These are phyloP conservation scores for Lasioglossum calceatum DNA, from an alignment of 2,888 invertebrate species.

Conservation along the genomic window DNA sequence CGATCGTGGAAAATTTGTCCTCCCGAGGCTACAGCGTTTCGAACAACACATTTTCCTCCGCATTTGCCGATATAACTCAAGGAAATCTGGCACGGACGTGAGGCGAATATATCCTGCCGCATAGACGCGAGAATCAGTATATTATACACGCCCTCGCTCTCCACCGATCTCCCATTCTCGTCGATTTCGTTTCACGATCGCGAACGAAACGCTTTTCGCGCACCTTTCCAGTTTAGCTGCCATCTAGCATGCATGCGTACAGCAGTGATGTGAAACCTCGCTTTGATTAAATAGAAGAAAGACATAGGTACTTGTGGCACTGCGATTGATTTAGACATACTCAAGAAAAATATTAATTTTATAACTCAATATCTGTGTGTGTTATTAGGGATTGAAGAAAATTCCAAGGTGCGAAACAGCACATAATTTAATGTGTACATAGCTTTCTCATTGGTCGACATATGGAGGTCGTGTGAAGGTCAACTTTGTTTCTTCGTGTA, in stretches of 20 bases:
- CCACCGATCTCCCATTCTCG: background rate
- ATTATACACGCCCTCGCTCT: constrained; percentile 35
- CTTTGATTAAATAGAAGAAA: background rate
- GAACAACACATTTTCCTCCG: constrained; percentile 54
- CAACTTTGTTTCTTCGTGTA: too few relatives aligned
- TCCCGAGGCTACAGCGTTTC: constrained; percentile 34
- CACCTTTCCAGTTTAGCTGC: constrained; percentile 1
- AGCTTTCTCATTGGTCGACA: too few relatives aligned
- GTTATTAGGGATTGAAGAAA: too few relatives aligned
- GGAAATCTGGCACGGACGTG: constrained; percentile 60
- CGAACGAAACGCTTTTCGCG: constrained; percentile 15
- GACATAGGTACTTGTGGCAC: background rate
- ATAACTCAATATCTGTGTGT: too few relatives aligned
- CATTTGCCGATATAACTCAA: constrained; percentile 61
- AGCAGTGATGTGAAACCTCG: background rate
- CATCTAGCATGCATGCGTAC: background rate
- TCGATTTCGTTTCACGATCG: constrained; percentile 33
- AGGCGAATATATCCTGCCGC: constrained; percentile 43
- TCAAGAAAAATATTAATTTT: background rate
- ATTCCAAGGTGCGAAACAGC: too few relatives aligned
- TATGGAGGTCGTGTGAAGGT: too few relatives aligned
- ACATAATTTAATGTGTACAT: too few relatives aligned
- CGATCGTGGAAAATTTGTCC: constrained; percentile 50
- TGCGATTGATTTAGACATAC: too few relatives aligned
- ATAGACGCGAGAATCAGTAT: constrained; percentile 55